Evolutionary conservation across 2,113 vertebrate genomes (phyloP), one percentile per base, ranked within the genome.

Genomic region (Scomber japonicus): DNA sequence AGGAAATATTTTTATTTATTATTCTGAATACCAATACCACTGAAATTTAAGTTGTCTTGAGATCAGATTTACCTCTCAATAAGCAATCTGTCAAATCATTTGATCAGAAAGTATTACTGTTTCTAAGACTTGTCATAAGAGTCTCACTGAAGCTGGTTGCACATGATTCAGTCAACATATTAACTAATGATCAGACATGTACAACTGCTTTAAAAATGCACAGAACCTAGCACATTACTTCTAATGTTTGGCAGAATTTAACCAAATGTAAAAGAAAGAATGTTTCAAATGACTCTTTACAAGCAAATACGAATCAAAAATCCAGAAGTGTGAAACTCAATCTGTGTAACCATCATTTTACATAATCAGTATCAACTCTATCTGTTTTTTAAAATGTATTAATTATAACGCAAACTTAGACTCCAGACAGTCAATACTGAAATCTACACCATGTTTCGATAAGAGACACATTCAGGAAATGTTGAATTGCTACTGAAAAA

Each of bases 401-500:
- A 74, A 12, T 0, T 54, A 19, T 19, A 17, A 7, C 11, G 11
- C 49, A 50, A 21, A 50, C 11, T 67, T 68, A 51, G 5, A 68
- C 67, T 83, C 31, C 15, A 44, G 21, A 61, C 50, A 57, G 54
- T 53, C 13, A n/a, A 49, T 27, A 79, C 69, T 62, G 15, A 72
- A 56, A 75, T 68, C 17, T 31, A 13, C 31, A 56, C 11, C 78
- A 50, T 68, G 71, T 70, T 21, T 71, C 60, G 21, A 57, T 53
- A 3, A 80, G 50, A 69, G 46, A 48, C 40, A 49, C 49, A 7
- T 67, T 75, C 45, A 68, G 62, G 56, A 76, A n/a, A 75, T 62
- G 56, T 79, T 80, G 16, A 67, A 2, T 75, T 62, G 31, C 46
- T 61, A 24, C 78, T 88, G 69, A 73, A 75, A 78, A 80, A 80